A percentile compares a stretch with the other conserved stretches of the same genome.
These are phyloP conservation scores for Pseudomyrmex flavicornis DNA, from an alignment of 1,140 invertebrate genomes.

Conservation along the genomic window DNA sequence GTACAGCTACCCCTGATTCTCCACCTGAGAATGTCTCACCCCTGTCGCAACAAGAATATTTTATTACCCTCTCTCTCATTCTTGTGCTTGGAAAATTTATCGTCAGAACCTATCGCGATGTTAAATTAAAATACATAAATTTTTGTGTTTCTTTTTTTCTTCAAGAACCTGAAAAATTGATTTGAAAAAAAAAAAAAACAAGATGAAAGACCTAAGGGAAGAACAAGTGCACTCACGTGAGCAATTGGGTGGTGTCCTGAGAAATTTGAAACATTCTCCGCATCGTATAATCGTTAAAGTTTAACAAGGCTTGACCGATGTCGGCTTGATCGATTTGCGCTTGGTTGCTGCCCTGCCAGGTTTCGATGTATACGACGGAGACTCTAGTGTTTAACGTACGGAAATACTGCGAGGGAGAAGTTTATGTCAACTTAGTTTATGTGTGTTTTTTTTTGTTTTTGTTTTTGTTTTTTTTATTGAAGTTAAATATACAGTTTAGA, in stretches of 20 bases:
- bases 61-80: too few species aligned
- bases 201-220: neutral
- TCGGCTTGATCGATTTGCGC: conserved; percentile 92
- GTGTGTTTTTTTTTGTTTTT: too few species aligned
- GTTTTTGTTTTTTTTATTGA: too few species aligned
- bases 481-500: neutral
- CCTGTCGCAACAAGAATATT: conserved; percentile 84
- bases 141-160: too few species aligned
- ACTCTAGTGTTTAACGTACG: conserved; percentile 96
- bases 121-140: too few species aligned
- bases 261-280: conserved; percentile 92
- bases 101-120: too few species aligned
- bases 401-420: conserved; percentile 90
- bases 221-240: conserved; percentile 90
- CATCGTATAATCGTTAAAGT: conserved; percentile 95
- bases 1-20: conserved; percentile 96
- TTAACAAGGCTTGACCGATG: conserved; percentile 93
- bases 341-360: conserved; percentile 96
- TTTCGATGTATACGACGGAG: conserved; percentile 97
- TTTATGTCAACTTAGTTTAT: neutral
- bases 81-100: too few species aligned
- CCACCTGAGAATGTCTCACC: conserved; percentile 93
- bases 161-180: too few species aligned
- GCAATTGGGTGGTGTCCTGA: conserved; percentile 95
- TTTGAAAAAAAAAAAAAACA: neutral